Conservation (phyloP, 2,113 vertebrate species). For the Thamnaconus septentrionalis region DNA sequence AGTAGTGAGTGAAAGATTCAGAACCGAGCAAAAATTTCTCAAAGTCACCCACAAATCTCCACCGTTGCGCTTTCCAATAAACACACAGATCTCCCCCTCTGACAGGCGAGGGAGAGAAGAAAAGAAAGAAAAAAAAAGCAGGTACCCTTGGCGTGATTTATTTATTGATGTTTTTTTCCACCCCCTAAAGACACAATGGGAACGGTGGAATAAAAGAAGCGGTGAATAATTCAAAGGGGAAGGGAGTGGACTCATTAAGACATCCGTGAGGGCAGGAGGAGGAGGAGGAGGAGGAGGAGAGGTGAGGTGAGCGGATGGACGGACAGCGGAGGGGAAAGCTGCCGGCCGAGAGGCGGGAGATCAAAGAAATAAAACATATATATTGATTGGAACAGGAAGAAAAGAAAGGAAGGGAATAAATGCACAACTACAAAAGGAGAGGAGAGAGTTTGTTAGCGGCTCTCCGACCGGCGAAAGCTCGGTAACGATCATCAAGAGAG, state of each 20-base stretch:
- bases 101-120: not conserved
- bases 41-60: conserved; percentile 18
- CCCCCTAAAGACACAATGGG: conserved; percentile 71
- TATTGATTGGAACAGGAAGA: not conserved
- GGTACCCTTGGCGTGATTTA: conserved; percentile 65
- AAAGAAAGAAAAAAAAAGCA: conserved; percentile 37
- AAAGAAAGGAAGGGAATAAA: not conserved
- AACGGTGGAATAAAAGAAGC: conserved; percentile 62
- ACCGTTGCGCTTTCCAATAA: conserved; percentile 14
- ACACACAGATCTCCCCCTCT: conserved; percentile 13
- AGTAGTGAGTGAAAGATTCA: conserved; percentile 21
- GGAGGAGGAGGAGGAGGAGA: conserved; percentile 21
- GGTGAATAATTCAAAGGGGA: conserved; percentile 75
- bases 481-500: conserved; percentile 38
- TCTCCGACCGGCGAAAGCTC: conserved; percentile 39
- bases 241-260: conserved; percentile 70
- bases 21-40: conserved; percentile 24
- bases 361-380: conserved; percentile 25
- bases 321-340: conserved; percentile 6
- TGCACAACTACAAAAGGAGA: conserved; percentile 11
- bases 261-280: conserved; percentile 25
- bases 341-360: conserved; percentile 46
- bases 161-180: conserved; percentile 70
- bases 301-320: conserved; percentile 39
- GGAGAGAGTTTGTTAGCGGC: conserved; percentile 15